Evolutionary conservation across 2,888 invertebrate species (phyloP).

Genomic region (Eustalomyia histrio): DNA sequence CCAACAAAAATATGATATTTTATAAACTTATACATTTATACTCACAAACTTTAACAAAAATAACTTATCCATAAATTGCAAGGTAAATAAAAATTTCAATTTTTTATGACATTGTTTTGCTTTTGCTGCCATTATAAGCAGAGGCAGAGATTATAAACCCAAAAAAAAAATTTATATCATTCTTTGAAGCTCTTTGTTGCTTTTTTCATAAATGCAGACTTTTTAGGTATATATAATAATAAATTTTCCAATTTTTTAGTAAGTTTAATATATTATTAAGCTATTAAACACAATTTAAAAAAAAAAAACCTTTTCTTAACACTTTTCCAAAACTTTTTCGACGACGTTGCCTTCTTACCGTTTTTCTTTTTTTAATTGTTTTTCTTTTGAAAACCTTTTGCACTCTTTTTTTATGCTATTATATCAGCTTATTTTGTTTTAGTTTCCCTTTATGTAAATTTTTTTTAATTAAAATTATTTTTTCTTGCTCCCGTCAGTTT

Average conservation of each 20-base stretch:
- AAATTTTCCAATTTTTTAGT: conserved; percentile 5
- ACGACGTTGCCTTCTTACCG: conserved; percentile 45
- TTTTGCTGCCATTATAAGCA: background rate
- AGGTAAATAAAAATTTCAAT: background rate
- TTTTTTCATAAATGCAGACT: conserved; percentile 22
- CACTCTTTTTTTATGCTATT: background rate
- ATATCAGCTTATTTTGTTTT: background rate
- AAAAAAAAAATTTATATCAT: conserved; percentile 28
- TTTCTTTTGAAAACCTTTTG: background rate
- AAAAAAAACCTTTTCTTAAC: background rate
- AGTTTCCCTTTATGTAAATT: conserved; percentile 1
- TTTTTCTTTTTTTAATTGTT: conserved; percentile 34
- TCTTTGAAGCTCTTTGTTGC: conserved; percentile 27
- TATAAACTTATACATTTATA: background rate
- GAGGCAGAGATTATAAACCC: conserved; percentile 29
- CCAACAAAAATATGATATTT: background rate
- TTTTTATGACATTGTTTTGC: background rate
- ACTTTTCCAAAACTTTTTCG: conserved; percentile 23
- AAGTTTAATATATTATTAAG: background rate
- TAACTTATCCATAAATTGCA: background rate
- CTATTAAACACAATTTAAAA: background rate
- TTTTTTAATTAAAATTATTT: conserved; percentile 34
- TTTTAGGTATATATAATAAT: conserved; percentile 35
- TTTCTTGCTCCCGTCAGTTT: conserved; percentile 52
- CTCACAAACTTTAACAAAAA: background rate